Evolutionary conservation across 2,797 vertebrate species (phyloP).

Genomic region (Acropternis orthonyx): DNA sequence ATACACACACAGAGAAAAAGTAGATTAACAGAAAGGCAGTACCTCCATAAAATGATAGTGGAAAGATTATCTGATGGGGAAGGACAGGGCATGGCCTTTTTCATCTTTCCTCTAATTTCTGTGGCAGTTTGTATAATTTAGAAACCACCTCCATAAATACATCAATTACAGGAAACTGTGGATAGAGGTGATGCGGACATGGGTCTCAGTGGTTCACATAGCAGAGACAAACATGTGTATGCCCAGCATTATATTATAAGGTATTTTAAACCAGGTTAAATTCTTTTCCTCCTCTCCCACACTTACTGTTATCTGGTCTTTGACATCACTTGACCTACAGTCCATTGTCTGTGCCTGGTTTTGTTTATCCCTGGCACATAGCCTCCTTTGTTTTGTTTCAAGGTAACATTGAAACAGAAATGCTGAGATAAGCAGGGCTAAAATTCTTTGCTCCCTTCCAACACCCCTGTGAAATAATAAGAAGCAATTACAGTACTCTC

Average conservation of each 20-base stretch:
- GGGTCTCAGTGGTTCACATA: neutral
- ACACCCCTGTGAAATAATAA: neutral
- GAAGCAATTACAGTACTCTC: neutral
- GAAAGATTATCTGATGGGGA: neutral
- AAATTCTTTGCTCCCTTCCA: neutral
- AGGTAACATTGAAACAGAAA: neutral
- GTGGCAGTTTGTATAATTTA: neutral
- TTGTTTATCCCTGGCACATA: neutral
- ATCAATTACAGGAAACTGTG: slow-evolving; percentile 8
- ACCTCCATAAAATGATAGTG: neutral
- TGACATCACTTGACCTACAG: neutral
- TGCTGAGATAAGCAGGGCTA: neutral
- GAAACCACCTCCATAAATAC: neutral
- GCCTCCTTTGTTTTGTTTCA: slow-evolving; percentile 37
- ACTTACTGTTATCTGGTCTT: neutral
- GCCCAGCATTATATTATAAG: neutral
- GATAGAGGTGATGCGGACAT: neutral
- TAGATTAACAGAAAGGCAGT: neutral
- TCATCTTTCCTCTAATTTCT: neutral
- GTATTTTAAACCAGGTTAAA: neutral
- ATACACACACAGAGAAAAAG: too few species aligned
- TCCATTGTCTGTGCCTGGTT: neutral
- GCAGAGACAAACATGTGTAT: neutral
- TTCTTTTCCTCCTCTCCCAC: neutral
- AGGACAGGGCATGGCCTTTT: neutral